Evolutionary conservation across 2,113 vertebrate genomes (phyloP).

Genomic region (Channa argus): DNA sequence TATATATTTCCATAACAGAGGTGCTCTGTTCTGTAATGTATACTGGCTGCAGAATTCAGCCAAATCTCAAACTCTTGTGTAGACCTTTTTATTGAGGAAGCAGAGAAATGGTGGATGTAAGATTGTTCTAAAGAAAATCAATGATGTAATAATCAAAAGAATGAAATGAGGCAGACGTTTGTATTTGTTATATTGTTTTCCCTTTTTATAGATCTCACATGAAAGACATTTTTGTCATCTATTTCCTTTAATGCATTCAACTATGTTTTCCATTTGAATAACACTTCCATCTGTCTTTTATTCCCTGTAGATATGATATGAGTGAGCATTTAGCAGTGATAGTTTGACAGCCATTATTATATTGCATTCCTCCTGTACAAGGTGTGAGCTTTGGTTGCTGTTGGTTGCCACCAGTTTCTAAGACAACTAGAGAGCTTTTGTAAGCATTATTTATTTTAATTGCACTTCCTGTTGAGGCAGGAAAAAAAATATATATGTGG

Average conservation of each 20-base stretch:
- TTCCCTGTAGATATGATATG: background rate
- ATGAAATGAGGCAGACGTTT: background rate
- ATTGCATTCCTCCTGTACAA: background rate
- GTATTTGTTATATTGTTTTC: background rate
- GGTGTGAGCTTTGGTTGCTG: constrained; percentile 1
- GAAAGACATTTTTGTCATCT: background rate
- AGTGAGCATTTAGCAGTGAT: constrained; percentile 9
- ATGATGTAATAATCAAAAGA: background rate
- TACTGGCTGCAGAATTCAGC: background rate
- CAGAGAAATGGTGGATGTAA: background rate
- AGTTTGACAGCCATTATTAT: constrained; percentile 31
- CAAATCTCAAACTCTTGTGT: too few relatives aligned
- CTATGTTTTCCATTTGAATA: background rate
- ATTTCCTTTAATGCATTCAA: background rate
- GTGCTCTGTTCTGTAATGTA: background rate
- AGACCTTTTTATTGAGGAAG: constrained; percentile 2
- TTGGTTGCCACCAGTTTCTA: background rate
- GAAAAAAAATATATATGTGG: background rate
- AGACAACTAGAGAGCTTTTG: constrained; percentile 18
- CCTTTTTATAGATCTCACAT: background rate
- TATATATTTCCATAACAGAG: background rate
- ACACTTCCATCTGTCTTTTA: background rate
- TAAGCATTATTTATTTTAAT: constrained; percentile 19
- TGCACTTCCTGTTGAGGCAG: background rate
- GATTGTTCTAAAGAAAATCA: too few relatives aligned